phyloP scores from a whole-genome alignment of 2,888 invertebrate species.

The Omphaloscelis lunosa region DNA sequence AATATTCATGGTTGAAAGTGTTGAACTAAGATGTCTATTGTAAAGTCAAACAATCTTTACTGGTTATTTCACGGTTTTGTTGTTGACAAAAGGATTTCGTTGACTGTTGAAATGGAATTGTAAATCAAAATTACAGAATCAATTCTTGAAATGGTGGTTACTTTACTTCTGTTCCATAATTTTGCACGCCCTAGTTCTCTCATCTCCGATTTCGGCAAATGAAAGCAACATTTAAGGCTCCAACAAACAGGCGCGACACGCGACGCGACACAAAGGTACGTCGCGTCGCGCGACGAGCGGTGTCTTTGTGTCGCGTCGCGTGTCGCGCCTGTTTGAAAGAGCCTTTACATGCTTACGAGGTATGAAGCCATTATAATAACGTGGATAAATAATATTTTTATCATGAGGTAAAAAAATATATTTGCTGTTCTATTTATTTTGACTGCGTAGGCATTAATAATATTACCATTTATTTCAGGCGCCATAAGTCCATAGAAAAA shows the following conservation, averaged over 20 bases:
- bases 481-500: no score
- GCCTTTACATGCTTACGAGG: not conserved
- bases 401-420: no score
- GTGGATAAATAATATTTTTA: no score
- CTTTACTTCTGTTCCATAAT: not conserved
- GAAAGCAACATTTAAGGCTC: not conserved
- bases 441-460: no score
- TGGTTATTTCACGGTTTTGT: conserved; percentile 52
- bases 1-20: conserved; percentile 39
- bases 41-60: conserved; percentile 3
- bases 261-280: no score
- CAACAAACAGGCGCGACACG: no score
- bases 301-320: no score
- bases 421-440: no score
- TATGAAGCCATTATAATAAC: no score
- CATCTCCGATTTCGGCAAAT: not conserved
- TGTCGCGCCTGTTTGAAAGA: no score
- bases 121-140: conserved; percentile 7
- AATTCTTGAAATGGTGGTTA: conserved; percentile 1
- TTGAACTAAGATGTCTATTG: conserved; percentile 22
- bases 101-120: conserved; percentile 25
- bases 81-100: conserved; percentile 39
- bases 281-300: no score
- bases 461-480: no score
- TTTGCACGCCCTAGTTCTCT: conserved; percentile 7